These are phyloP conservation scores for Thymallus thymallus DNA, from an alignment of 2,113 vertebrate genomes.

Conservation along the genomic window DNA sequence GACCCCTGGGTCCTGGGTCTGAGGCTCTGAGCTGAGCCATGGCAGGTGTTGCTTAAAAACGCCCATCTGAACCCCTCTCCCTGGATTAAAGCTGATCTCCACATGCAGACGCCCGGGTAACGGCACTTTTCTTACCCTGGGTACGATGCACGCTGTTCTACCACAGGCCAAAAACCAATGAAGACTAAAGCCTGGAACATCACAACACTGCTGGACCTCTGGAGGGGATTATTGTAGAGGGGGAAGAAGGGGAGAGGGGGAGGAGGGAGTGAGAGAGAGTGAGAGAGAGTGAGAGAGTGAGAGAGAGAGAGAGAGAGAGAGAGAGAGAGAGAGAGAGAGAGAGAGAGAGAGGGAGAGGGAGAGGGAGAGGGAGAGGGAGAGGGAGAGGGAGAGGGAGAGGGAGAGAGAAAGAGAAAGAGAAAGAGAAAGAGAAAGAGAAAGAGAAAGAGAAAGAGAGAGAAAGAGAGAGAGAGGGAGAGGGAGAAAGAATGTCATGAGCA, in stretches of 20 bases:
- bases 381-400: neutral
- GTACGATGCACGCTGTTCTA: slow-evolving; percentile 45
- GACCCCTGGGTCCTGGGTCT: slow-evolving; percentile 30
- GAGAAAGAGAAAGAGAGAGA: neutral
- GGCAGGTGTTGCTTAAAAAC: slow-evolving; percentile 72
- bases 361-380: too few species aligned
- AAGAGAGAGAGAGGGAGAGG: neutral
- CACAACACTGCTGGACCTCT: slow-evolving; percentile 27
- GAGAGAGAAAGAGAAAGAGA: slow-evolving; percentile 3
- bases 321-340: slow-evolving; percentile 15
- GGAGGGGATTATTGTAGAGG: slow-evolving; percentile 2
- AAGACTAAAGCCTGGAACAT: slow-evolving; percentile 39
- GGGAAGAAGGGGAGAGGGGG: slow-evolving; percentile 11
- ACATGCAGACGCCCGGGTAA: slow-evolving; percentile 54
- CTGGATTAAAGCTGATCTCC: slow-evolving; percentile 60
- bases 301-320: neutral
- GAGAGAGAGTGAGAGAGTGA: neutral
- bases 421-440: slow-evolving; percentile 1
- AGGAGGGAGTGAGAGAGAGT: neutral
- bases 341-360: slow-evolving; percentile 3
- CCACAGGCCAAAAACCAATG: slow-evolving; percentile 32
- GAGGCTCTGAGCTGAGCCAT: slow-evolving; percentile 50
- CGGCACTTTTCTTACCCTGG: slow-evolving; percentile 36
- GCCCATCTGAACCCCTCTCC: slow-evolving; percentile 46
- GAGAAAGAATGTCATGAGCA: too few species aligned